A percentile compares a stretch with the other conserved stretches of the same genome.
phyloP scores from a whole-genome alignment of 2,888 invertebrate species.

The Drosophila bunnanda region DNA sequence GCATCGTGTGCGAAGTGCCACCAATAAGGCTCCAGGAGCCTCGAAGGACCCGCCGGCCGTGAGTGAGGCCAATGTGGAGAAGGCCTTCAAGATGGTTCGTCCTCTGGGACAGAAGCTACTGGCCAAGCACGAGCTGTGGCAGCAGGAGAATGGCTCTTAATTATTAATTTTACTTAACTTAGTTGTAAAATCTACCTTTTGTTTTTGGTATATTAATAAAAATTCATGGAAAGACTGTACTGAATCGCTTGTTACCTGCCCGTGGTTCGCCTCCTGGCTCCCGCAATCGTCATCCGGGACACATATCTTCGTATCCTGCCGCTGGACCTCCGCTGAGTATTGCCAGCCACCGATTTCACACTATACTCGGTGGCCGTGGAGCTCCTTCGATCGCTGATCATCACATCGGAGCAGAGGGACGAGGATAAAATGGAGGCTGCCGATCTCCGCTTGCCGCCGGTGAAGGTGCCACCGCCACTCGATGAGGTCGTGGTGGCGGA shows the following conservation, averaged over 20 bases:
- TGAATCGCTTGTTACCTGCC: slow-evolving; percentile 82
- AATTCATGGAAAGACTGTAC: neutral
- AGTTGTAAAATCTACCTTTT: neutral
- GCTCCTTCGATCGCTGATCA: slow-evolving; percentile 82
- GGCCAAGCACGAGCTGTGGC: slow-evolving; percentile 88
- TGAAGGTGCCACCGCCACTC: slow-evolving; percentile 82
- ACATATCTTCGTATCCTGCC: slow-evolving; percentile 83
- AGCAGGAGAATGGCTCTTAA: slow-evolving; percentile 86
- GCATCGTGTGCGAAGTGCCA: slow-evolving; percentile 88
- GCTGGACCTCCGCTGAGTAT: slow-evolving; percentile 81
- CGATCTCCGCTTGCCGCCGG: slow-evolving; percentile 82
- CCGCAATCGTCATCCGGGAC: slow-evolving; percentile 84
- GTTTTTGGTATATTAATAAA: neutral
- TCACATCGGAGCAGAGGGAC: slow-evolving; percentile 83
- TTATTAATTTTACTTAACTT: neutral
- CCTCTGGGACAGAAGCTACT: slow-evolving; percentile 86
- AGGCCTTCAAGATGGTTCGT: slow-evolving; percentile 81
- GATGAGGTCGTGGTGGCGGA: slow-evolving; percentile 84
- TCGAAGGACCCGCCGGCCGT: slow-evolving; percentile 45
- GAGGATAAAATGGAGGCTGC: slow-evolving; percentile 84
- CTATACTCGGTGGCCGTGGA: slow-evolving; percentile 83
- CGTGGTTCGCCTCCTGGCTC: slow-evolving; percentile 84
- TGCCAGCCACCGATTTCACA: slow-evolving; percentile 66
- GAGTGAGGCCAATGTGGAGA: slow-evolving; percentile 55
- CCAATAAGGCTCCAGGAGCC: slow-evolving; percentile 4